Evolutionary conservation across 2,797 vertebrate species (phyloP), one percentile per base, ranked within the genome.

Genomic region (Tamandua tetradactyla): DNA sequence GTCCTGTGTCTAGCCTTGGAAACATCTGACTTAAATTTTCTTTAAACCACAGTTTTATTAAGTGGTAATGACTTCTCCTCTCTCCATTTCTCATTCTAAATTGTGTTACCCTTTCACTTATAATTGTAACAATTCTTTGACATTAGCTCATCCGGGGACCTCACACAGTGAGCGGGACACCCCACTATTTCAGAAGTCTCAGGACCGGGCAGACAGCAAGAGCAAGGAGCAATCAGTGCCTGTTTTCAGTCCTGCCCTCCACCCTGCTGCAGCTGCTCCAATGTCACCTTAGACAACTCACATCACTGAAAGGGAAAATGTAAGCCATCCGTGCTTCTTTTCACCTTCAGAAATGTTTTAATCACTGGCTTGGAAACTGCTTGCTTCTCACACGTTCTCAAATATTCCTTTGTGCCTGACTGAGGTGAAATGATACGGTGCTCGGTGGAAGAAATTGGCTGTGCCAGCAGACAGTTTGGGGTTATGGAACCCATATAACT

Each of bases 331-430:
- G 3, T 6, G 1, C 32, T 12, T 69, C 15, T 84, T 55, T 71
- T 25, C 30, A 30, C 35, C 15, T 52, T 62, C 42, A 55, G 6
- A 52, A 59, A 74, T 15, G n/a, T 81, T 87, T 71, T 64, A 78
- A 85, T 47, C 44, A 69, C 7, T 4, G 87, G 40, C 59, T 76
- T 89, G 95, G 78, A 89, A 93, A 91, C 37, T 40, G 61, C 0
- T 5, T 30, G 27, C 14, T 76, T n/a, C 87, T 93, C 52, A 40
- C 93, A 94, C 17, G 0, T 93, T 96, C 87, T 96, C 87, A 89
- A 68, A 37, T 92, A 66, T 35, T 35, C 57, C 49, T 87, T 40
- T 59, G 80, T 2, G 27, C 44, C 71, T 62, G 47, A 64, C 25
- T n/a, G 74, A 47, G 79, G 87, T 57, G 83, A 84, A 88, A 85